phyloP scores from a whole-genome alignment of 2,888 invertebrate genomes.

The Nomada lathburiana region DNA sequence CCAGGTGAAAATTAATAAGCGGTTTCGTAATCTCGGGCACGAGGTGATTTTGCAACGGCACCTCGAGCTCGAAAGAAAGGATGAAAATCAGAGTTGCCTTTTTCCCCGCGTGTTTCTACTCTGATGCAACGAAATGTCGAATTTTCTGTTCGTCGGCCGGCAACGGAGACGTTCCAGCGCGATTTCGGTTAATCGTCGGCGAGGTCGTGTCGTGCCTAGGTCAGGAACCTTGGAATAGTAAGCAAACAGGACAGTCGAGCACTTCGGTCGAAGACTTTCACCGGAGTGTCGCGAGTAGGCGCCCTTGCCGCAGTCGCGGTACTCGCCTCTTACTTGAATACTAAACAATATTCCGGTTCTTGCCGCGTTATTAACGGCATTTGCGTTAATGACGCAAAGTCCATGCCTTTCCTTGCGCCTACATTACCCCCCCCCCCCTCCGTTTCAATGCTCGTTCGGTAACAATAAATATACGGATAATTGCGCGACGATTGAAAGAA shows the following conservation, averaged over 20 bases:
- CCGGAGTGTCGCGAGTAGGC: slow-evolving; percentile 52
- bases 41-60: neutral
- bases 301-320: slow-evolving; percentile 66
- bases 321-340: slow-evolving; percentile 60
- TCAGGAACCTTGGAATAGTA: slow-evolving; percentile 69
- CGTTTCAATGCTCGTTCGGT: neutral
- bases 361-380: slow-evolving; percentile 16
- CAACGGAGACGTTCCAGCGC: slow-evolving; percentile 16
- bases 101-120: neutral
- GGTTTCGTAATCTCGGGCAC: neutral
- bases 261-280: slow-evolving; percentile 67
- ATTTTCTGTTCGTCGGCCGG: neutral
- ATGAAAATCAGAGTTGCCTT: neutral
- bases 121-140: neutral
- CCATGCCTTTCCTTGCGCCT: neutral
- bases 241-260: slow-evolving; percentile 36
- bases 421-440: too few species aligned
- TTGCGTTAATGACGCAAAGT: slow-evolving; percentile 29
- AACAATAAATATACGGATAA: neutral
- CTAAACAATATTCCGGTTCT: slow-evolving; percentile 34
- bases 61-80: neutral
- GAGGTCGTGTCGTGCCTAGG: slow-evolving; percentile 60
- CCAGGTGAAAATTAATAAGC: neutral
- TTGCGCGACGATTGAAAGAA: neutral
- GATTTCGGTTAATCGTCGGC: slow-evolving; percentile 29